Conservation (phyloP, 1,140 invertebrate genomes). For the Drosophila murphyi region DNA sequence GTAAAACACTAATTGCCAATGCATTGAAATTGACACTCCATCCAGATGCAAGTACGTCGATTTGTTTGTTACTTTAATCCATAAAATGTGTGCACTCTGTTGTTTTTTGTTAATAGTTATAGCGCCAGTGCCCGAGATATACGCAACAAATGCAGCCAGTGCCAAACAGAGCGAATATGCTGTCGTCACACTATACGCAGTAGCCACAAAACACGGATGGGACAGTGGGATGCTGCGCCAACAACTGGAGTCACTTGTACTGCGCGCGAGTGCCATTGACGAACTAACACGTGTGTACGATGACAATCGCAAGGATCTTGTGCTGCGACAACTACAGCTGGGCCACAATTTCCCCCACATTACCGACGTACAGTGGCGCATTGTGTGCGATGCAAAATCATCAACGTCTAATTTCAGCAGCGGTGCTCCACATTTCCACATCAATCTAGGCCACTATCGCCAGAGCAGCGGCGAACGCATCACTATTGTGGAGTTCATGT, state of each 20-base stretch:
- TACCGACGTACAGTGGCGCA: constrained; percentile 81
- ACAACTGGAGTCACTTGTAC: constrained; percentile 52
- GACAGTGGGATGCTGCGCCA: constrained; percentile 54
- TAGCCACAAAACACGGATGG: constrained; percentile 74
- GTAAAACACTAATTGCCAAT: constrained; percentile 72
- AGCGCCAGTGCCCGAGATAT: constrained; percentile 79
- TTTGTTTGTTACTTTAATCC: not conserved
- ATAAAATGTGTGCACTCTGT: not conserved
- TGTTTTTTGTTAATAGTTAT: constrained; percentile 52
- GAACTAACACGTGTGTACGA: constrained; percentile 74
- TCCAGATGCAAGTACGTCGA: constrained; percentile 73
- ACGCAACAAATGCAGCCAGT: constrained; percentile 69
- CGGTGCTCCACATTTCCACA: constrained; percentile 67
- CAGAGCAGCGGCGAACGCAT: constrained; percentile 70
- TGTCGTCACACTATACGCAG: constrained; percentile 67
- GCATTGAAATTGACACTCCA: constrained; percentile 75
- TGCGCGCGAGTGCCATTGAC: constrained; percentile 55
- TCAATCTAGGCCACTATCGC: constrained; percentile 71
- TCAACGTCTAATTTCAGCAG: constrained; percentile 70
- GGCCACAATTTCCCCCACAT: constrained; percentile 76
- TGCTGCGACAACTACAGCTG: constrained; percentile 69
- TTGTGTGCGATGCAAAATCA: constrained; percentile 77
- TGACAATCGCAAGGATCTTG: constrained; percentile 67
- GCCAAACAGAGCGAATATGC: constrained; percentile 83
- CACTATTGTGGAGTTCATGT: constrained; percentile 74